A percentile compares a stretch with the other conserved stretches of the same genome.
These are phyloP conservation scores for Cyclura pinguis DNA, from an alignment of 2,797 vertebrate species.

Conservation along the genomic window DNA sequence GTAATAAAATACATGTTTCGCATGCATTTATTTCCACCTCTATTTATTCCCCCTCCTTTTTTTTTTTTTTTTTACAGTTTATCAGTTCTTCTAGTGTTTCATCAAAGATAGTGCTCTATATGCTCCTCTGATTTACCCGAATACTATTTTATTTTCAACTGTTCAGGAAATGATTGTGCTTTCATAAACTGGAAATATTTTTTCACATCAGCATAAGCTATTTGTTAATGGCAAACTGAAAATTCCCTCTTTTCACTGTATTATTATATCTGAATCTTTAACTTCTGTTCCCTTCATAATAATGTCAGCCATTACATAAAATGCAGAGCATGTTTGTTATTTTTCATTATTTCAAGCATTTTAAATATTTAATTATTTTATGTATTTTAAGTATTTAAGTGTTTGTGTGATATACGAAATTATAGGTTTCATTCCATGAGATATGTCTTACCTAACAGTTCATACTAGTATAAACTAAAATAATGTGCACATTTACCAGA, in stretches of 20 bases:
- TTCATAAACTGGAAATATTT: conserved; percentile 39
- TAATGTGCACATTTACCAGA: not conserved
- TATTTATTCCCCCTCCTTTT: not conserved
- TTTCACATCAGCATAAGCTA: conserved; percentile 5
- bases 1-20: conserved; percentile 37
- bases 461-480: not conserved
- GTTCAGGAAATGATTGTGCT: conserved; percentile 50
- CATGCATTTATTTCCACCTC: conserved; percentile 6
- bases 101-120: conserved; percentile 29
- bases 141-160: conserved; percentile 27
- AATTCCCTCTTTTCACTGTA: conserved; percentile 4
- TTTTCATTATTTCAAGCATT: conserved; percentile 16
- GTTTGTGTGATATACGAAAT: conserved; percentile 12
- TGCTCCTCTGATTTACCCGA: conserved; percentile 44
- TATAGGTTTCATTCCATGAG: conserved; percentile 1
- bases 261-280: conserved; percentile 33
- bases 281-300: conserved; percentile 9
- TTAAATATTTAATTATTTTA: too few species aligned
- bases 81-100: conserved; percentile 35
- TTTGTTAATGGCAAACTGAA: not conserved
- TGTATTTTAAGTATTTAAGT: not conserved
- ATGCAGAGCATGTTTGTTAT: not conserved
- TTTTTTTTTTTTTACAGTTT: conserved; percentile 23
- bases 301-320: conserved; percentile 27
- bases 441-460: not conserved